These are phyloP conservation scores for Pollachius pollachius DNA, from an alignment of 2,113 vertebrate genomes.

Conservation along the genomic window DNA sequence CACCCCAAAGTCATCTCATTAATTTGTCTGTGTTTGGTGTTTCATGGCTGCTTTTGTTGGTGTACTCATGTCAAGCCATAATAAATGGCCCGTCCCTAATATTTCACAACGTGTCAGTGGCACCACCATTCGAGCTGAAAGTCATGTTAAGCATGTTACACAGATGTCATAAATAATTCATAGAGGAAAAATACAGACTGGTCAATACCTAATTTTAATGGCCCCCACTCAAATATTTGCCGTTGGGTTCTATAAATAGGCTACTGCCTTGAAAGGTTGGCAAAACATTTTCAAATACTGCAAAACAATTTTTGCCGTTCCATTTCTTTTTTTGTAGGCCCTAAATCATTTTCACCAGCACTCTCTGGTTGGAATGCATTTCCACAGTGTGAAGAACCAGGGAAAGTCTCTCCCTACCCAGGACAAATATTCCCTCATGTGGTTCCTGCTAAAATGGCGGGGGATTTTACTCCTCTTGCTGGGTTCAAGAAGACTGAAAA, in stretches of 20 bases:
- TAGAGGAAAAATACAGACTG: conserved; percentile 12
- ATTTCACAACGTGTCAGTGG: conserved; percentile 9
- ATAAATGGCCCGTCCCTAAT: conserved; percentile 28
- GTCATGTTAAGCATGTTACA: conserved; percentile 21
- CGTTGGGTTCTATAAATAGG: not conserved
- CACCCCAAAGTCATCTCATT: conserved; percentile 7
- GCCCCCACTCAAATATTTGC: conserved; percentile 32
- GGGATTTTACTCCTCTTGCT: conserved; percentile 3
- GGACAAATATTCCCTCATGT: conserved; percentile 36
- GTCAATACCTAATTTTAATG: not conserved
- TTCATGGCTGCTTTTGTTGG: not conserved
- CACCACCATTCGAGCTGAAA: not conserved
- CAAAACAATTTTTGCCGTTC: too few species aligned
- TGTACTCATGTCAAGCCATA: conserved; percentile 2
- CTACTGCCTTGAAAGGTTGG: not conserved
- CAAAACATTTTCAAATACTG: too few species aligned
- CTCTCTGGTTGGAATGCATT: not conserved
- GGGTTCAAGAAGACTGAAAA: conserved; percentile 45
- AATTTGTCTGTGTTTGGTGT: not conserved
- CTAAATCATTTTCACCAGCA: too few species aligned
- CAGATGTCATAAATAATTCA: conserved; percentile 42
- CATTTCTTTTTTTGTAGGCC: too few species aligned
- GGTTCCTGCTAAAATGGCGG: conserved; percentile 45
- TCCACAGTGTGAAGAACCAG: conserved; percentile 4
- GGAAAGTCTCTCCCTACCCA: conserved; percentile 13